Base-by-base conservation (phyloP, 2,888 invertebrate species). In the Zaprionus obscuricornis region DNA sequence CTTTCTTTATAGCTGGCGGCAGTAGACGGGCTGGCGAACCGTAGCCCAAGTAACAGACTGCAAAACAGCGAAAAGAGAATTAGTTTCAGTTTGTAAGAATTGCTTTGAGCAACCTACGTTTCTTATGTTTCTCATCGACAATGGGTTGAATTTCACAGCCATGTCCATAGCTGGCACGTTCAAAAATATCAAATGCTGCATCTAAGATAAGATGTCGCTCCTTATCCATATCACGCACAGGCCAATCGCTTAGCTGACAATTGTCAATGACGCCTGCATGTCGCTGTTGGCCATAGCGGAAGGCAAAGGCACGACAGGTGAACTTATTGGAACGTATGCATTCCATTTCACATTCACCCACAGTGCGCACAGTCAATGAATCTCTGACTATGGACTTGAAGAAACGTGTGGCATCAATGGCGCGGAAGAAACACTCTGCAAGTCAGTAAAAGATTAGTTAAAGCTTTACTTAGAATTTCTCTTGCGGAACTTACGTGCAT, bases 351-450 rank as follows among this genome's bases (percentile, higher is more conserved):
- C 96, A 96, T 13, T 96, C 95, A 0, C 95, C 95, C 2, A 96
- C 92, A 0, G 94, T 94, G 3, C 93, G 92, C 0, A 93, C 94
- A 0, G 92, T 93, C 0, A 95, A 87, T 0, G 95, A 92, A 8
- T 94, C 93, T n/a, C 93, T 91, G 0, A 93, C 92, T 0, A 94
- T 92, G 0, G 92, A 89, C 2, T 93, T 92, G 8, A 93, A 92
- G 50, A 96, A 92, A 1, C 94, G 92, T 1, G 94, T 93, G 0
- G 94, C 94, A 42, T 95, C 95, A 6, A 95, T 92, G 0, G 95
- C 94, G 69, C 96, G 93, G 93, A 95, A 95, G 89, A 96, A 96
- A 84, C 96, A 96, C 89, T 96, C 96, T 96, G 87, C 24, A 88
- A 14, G 1, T n/a, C 13, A 22, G 6, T 34, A 45, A 29, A 7